Evolutionary conservation across 2,113 vertebrate species (phyloP), one percentile per base, ranked within the genome.

Genomic region (Promerops cafer): DNA sequence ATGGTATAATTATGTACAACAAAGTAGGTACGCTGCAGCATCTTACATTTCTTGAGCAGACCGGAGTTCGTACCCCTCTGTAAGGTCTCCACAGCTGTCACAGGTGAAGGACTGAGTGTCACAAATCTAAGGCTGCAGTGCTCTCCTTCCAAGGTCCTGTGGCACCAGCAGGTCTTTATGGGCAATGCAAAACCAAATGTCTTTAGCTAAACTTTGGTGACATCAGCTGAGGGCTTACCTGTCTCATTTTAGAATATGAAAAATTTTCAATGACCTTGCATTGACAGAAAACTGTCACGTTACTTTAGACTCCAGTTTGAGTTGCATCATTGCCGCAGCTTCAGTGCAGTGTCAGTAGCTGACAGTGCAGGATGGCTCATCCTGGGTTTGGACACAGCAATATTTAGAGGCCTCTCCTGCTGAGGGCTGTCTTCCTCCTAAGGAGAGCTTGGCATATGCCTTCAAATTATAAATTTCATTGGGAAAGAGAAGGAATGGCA

Each of bases 331-430:
- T 83, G 40, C 66, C 1, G 0, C 22, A 21, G 12, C 27, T 40
- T 40, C 44, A 19, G 5, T 47, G 66, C 27, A 24, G 59, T 1
- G 1, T 42, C 0, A 0, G 27, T 4, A 56, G 49, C 79, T 83
- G 5, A 0, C 0, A 0, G 21, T 31, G 17, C 54, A n/a, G 53
- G 59, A 27, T 2, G 0, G 28, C 42, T 54, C 21, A 14, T 42
- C 52, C 72, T 63, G 60, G 30, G 7, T 68, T 66, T 82, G 72
- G 60, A 27, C 9, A 2, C 2, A 9, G 44, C 3, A 2, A 12
- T 45, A 31, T 45, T 70, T n/a, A 57, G 56, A 45, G 64, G 28
- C 27, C 31, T 82, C 42, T 66, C 45, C 78, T 84, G 35, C 47
- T 78, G 39, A 74, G 52, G 74, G 13, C 30, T 90, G 33, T 63